A percentile compares a stretch with the other conserved stretches of the same genome.
phyloP scores from a whole-genome alignment of 2,113 vertebrate genomes.

The Tetrax tetrax region DNA sequence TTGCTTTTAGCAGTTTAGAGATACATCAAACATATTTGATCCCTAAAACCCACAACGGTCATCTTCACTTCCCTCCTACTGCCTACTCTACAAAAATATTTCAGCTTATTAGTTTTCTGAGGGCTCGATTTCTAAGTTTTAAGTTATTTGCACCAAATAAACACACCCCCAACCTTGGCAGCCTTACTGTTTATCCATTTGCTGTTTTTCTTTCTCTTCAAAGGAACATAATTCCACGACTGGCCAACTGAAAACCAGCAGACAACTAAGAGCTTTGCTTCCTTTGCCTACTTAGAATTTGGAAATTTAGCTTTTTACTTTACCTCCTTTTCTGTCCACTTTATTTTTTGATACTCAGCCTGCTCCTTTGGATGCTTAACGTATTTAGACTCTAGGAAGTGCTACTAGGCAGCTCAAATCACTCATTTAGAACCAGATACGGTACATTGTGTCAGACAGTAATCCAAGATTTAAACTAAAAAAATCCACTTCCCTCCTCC shows the following conservation, averaged over 20 bases:
- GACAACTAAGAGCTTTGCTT: background rate
- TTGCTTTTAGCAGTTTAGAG: background rate
- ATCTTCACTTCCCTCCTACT: background rate
- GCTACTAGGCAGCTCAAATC: background rate
- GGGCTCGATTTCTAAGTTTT: background rate
- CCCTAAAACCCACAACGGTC: background rate
- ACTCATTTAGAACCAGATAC: background rate
- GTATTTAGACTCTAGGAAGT: background rate
- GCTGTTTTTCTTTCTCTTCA: background rate
- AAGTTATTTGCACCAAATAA: background rate
- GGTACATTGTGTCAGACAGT: background rate
- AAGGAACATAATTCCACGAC: background rate
- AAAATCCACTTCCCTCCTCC: background rate
- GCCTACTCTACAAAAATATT: background rate
- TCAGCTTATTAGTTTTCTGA: background rate
- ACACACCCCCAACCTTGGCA: background rate
- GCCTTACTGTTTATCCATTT: background rate
- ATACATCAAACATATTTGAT: background rate
- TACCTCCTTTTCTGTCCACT: background rate
- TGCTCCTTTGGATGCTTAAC: background rate
- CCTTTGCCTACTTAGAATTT: background rate
- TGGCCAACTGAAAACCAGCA: background rate
- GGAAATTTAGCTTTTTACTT: background rate
- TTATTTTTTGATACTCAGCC: background rate
- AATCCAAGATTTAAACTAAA: background rate